Conservation (phyloP, 2,888 invertebrate genomes). For the Teleiodes luculella region DNA sequence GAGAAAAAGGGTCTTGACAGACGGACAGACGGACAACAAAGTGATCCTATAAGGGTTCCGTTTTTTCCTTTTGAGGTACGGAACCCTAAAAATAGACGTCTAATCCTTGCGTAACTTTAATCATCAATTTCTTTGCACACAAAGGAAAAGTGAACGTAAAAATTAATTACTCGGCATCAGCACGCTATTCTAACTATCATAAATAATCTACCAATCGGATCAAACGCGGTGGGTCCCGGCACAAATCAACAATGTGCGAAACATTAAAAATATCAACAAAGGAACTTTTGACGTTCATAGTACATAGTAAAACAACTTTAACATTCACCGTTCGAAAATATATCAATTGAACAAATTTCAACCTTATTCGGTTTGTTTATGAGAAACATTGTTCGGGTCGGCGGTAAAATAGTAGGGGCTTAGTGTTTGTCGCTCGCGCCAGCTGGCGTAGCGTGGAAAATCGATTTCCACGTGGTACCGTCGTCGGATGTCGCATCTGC, state of each 20-base stretch:
- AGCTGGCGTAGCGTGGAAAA: slow-evolving; percentile 77
- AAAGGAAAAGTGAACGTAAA: slow-evolving; percentile 69
- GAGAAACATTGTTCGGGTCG: slow-evolving; percentile 21
- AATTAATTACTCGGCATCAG: slow-evolving; percentile 71
- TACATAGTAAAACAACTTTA: slow-evolving; percentile 53
- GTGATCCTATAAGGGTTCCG: too few relatives aligned
- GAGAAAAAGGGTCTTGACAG: too few relatives aligned
- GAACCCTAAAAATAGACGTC: neutral
- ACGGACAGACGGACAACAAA: too few relatives aligned
- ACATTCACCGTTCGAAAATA: slow-evolving; percentile 15
- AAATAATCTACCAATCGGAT: slow-evolving; percentile 75
- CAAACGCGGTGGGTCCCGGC: slow-evolving; percentile 70
- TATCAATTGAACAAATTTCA: slow-evolving; percentile 26
- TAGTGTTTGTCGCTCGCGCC: slow-evolving; percentile 69
- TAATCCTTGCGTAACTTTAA: slow-evolving; percentile 28
- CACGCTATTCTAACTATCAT: slow-evolving; percentile 75
- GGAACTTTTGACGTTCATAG: slow-evolving; percentile 75
- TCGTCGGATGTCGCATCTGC: slow-evolving; percentile 77
- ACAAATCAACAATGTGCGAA: slow-evolving; percentile 71
- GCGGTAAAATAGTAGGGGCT: slow-evolving; percentile 33
- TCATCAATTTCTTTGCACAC: slow-evolving; percentile 56
- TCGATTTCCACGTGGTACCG: slow-evolving; percentile 76
- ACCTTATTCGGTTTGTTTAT: slow-evolving; percentile 33
- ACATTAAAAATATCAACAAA: slow-evolving; percentile 79
- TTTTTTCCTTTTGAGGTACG: too few relatives aligned